These are phyloP conservation scores for Caranx melampygus DNA, from an alignment of 2,113 vertebrate species.

Conservation along the genomic window DNA sequence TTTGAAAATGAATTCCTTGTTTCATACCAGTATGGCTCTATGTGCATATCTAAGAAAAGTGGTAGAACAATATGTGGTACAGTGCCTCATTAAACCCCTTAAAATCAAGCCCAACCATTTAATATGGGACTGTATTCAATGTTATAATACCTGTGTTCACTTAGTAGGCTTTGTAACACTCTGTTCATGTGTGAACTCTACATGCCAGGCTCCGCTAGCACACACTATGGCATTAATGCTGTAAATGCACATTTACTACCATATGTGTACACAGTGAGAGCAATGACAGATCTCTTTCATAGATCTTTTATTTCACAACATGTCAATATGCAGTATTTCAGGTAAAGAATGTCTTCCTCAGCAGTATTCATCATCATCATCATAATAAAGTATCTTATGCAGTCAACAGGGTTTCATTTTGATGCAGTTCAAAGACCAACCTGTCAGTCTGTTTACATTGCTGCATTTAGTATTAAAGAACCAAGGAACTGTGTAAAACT, in stretches of 20 bases:
- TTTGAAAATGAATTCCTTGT: constrained; percentile 30
- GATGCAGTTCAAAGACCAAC: constrained; percentile 20
- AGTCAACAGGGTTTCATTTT: constrained; percentile 24
- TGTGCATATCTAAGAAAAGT: not conserved
- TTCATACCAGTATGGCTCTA: constrained; percentile 6
- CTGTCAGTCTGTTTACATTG: not conserved
- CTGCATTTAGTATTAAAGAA: constrained; percentile 26
- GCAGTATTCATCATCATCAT: constrained; percentile 33
- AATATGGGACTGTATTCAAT: not conserved
- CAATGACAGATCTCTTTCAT: constrained; percentile 11
- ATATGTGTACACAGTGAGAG: not conserved
- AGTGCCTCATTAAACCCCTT: not conserved
- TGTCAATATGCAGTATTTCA: constrained; percentile 42
- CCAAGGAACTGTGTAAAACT: constrained; percentile 10
- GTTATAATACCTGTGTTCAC: not conserved
- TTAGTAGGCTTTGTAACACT: not conserved
- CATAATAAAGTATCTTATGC: constrained; percentile 19
- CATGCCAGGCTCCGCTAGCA: not conserved
- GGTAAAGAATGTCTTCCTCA: constrained; percentile 42
- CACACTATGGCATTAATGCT: not conserved
- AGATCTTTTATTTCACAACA: constrained; percentile 62
- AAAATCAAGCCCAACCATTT: not conserved
- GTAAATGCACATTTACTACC: not conserved
- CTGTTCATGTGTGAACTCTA: not conserved
- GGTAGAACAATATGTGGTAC: not conserved